Evolutionary conservation across 2,797 vertebrate species (phyloP).

Genomic region (Hipposideros larvatus): DNA sequence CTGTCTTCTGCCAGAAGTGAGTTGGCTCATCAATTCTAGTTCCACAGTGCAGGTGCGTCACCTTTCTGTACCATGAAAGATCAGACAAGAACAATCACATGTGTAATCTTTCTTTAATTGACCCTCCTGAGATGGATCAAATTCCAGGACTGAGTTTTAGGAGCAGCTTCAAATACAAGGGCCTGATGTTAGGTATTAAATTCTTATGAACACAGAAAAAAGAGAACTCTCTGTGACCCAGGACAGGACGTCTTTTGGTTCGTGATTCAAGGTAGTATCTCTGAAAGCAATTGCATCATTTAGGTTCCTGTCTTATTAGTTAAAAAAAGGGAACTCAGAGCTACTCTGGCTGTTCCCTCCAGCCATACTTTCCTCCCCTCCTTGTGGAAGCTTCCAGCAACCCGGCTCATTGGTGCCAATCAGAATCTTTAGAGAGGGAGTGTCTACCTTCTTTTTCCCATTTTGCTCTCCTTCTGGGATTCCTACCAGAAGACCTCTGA

Average conservation of each 20-base stretch:
- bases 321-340: neutral
- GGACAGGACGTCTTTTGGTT: neutral
- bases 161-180: constrained; percentile 22
- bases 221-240: neutral
- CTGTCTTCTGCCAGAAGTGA: neutral
- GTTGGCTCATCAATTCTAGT: neutral
- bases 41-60: neutral
- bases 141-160: neutral
- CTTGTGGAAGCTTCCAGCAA: neutral
- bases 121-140: constrained; percentile 20
- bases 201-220: constrained; percentile 40
- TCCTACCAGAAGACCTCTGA: neutral
- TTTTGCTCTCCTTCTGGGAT: neutral
- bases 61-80: neutral
- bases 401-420: fast-evolving
- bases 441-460: neutral
- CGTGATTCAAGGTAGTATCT: neutral
- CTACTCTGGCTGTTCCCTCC: neutral
- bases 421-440: neutral
- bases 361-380: neutral
- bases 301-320: neutral
- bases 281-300: constrained; percentile 8
- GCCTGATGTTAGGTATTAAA: neutral
- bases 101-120: constrained; percentile 32
- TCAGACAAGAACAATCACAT: neutral